Evolutionary conservation across 2,797 vertebrate species (phyloP), one percentile per base, ranked within the genome.

Genomic region (Taeniopygia guttata): DNA sequence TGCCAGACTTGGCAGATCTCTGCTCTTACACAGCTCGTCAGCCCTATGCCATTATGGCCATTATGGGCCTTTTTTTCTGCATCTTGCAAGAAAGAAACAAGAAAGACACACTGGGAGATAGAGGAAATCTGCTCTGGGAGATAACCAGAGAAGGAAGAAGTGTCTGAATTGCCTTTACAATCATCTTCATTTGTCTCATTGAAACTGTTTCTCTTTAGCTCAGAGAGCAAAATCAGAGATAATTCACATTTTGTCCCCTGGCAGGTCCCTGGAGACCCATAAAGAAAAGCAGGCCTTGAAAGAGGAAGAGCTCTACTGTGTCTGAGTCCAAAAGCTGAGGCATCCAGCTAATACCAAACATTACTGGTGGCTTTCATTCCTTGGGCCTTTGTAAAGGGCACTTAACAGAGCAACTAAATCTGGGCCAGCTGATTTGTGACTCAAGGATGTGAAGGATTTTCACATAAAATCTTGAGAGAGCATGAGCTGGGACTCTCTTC

Each of bases 261-360:
- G 66, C 55, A 80, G 32, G 58, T 87, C 95, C 84, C 82, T 84
- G 43, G 46, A 84, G 84, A 87, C 56, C 49, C 60, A 64, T 94
- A 93, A 95, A 94, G 79, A 93, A 92, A 94, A 94, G 63, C 86
- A 96, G 64, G 83, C 84, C 77, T 85, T 89, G 81, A 81, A 92
- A 90, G 63, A 89, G 51, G 75, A 94, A 77, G 90, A 96, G 75
- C 70, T 93, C 40, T 83, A 45, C 27, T 85, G 66, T 49, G 30
- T 74, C 95, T 62, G 62, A 87, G 34, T 84, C 83, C 90, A 83
- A 87, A 83, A 78, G 63, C 69, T 77, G 67, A 93, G 52, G 59
- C 84, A 89, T 79, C 74, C 67, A 89, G 85, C 85, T 94, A 90
- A 95, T 82, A 89, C 75, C 91, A 96, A 85, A 93, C 85, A 83